Percentiles rank a stretch among this genome's conserved stretches.
phyloP scores from a whole-genome alignment of 2,888 invertebrate genomes.

The Dolichopus griseipennis region DNA sequence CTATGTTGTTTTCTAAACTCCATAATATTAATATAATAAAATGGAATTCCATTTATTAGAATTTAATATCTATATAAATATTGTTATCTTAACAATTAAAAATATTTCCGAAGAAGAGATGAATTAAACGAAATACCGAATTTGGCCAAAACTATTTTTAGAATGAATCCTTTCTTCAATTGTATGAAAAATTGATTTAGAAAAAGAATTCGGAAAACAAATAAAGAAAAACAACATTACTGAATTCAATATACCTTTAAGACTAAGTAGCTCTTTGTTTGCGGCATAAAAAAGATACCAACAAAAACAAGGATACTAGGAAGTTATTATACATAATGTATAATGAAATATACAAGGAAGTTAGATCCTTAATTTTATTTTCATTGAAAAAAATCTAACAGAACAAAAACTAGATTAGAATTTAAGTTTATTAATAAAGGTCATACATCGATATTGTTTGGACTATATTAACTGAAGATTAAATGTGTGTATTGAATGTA shows the following conservation, averaged over 20 bases:
- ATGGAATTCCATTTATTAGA: too few species aligned
- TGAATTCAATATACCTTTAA: neutral
- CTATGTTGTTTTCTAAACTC: too few species aligned
- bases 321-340: neutral
- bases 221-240: neutral
- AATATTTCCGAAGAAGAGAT: too few species aligned
- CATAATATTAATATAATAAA: too few species aligned
- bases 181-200: neutral
- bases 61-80: too few species aligned
- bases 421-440: neutral
- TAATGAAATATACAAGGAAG: neutral
- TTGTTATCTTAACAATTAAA: too few species aligned
- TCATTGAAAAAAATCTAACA: neutral
- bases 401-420: neutral
- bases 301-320: neutral
- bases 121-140: too few species aligned
- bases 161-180: neutral
- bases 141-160: too few species aligned
- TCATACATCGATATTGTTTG: neutral
- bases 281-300: neutral
- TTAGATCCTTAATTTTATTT: neutral
- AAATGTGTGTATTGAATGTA: neutral
- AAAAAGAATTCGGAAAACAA: too few species aligned
- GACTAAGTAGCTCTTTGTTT: neutral
- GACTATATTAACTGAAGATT: neutral